phyloP scores from a whole-genome alignment of 2,888 invertebrate genomes.

The Ptychoptera contaminata region DNA sequence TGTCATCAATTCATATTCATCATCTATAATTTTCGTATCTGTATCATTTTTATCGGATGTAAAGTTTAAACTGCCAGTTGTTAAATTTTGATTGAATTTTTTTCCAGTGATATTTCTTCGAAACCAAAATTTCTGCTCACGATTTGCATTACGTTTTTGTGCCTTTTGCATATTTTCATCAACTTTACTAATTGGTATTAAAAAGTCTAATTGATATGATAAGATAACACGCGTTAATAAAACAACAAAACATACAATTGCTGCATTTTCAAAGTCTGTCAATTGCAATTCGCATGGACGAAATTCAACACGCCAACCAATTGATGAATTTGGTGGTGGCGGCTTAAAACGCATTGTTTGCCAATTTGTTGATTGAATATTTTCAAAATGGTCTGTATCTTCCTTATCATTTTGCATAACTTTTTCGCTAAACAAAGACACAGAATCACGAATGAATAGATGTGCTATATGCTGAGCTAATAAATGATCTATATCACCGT shows the following conservation, averaged over 20 bases:
- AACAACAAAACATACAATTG: constrained; percentile 94
- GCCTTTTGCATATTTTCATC: constrained; percentile 96
- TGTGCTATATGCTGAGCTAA: constrained; percentile 94
- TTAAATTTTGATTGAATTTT: constrained; percentile 13
- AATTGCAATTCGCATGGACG: constrained; percentile 96
- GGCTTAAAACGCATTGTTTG: constrained; percentile 99
- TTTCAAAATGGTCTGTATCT: constrained; percentile 99
- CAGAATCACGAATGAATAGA: constrained; percentile 92
- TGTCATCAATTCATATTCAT: constrained; percentile 65
- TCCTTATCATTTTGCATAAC: constrained; percentile 82
- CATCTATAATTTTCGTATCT: constrained; percentile 15
- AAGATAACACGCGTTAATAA: constrained; percentile 91
- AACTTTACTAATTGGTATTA: constrained; percentile 95
- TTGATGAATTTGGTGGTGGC: constrained; percentile 86
- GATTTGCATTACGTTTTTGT: constrained; percentile 78
- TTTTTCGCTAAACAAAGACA: constrained; percentile 89
- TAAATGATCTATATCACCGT: constrained; percentile 82
- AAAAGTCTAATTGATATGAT: constrained; percentile 87
- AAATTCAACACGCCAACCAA: constrained; percentile 99
- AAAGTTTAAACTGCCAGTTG: constrained; percentile 10
- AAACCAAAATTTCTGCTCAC: constrained; percentile 83
- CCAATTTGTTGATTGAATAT: constrained; percentile 99
- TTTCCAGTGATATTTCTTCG: constrained; percentile 51
- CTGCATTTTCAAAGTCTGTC: constrained; percentile 99
- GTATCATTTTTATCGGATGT: constrained; percentile 13